Conservation (phyloP, 2,888 invertebrate species). For the Nomada goodeniana region DNA sequence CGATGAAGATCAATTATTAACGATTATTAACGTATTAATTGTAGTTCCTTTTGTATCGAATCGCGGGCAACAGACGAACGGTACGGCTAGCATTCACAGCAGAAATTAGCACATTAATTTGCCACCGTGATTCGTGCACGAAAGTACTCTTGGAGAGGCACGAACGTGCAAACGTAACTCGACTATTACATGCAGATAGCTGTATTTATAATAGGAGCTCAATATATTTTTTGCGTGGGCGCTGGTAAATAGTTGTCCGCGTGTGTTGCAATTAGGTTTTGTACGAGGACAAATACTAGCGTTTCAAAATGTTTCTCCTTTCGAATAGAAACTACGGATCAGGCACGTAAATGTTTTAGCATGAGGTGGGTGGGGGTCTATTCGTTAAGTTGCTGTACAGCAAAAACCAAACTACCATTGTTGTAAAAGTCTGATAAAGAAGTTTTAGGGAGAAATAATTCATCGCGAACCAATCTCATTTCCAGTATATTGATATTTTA, state of each 20-base stretch:
- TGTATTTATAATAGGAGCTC: background rate
- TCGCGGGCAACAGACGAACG: no score
- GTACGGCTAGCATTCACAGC: background rate
- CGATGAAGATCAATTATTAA: conserved; percentile 3
- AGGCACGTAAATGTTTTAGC: no score
- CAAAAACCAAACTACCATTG: no score
- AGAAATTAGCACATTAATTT: background rate
- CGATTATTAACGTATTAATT: conserved; percentile 1
- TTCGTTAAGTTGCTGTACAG: no score
- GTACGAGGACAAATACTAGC: background rate
- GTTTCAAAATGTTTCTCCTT: background rate
- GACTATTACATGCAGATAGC: background rate
- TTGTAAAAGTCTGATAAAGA: no score
- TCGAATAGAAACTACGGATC: background rate
- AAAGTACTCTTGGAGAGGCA: background rate
- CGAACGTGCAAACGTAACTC: background rate
- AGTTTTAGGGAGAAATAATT: no score
- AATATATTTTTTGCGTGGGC: background rate
- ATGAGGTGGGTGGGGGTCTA: no score
- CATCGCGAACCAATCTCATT: no score
- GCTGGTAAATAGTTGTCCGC: background rate
- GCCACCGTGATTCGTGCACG: background rate
- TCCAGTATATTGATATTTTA: no score
- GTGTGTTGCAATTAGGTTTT: background rate
- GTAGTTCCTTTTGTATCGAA: background rate